A percentile compares a stretch with the other conserved stretches of the same genome.
Evolutionary conservation across 2,113 vertebrate species (phyloP).

Genomic region (Neomonachus schauinslandi): DNA sequence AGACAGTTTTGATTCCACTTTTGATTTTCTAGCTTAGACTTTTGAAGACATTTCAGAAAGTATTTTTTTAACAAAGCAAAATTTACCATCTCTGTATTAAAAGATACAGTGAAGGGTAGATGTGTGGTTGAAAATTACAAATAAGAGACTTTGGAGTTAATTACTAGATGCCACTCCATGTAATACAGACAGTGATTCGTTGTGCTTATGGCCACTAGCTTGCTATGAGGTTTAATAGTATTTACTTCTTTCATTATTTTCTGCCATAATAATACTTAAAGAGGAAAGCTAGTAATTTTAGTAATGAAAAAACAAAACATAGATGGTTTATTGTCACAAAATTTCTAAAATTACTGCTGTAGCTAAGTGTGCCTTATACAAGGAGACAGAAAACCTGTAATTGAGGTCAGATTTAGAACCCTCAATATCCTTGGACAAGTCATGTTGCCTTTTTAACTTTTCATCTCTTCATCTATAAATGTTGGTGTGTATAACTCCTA

Average conservation of each 20-base stretch:
- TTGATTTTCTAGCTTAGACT: neutral
- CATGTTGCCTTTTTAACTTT: neutral
- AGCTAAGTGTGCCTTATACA: neutral
- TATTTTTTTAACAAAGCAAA: neutral
- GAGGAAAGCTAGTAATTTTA: neutral
- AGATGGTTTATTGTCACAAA: neutral
- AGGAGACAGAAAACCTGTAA: neutral
- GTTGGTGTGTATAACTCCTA: neutral
- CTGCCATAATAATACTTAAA: neutral
- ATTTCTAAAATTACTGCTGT: neutral
- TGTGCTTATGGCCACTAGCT: neutral
- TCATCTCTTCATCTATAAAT: neutral
- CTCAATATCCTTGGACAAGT: neutral
- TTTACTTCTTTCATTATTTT: neutral
- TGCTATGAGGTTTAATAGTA: neutral
- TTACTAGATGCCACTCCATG: neutral
- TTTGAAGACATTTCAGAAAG: neutral
- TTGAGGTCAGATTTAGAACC: neutral
- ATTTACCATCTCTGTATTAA: neutral
- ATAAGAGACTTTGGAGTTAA: neutral
- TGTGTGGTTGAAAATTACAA: neutral
- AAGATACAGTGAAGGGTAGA: neutral
- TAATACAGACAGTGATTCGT: neutral
- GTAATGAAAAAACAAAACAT: neutral
- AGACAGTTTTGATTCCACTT: neutral